Conservation (phyloP, 2,113 vertebrate species). For the Thalassarche chlororhynchos region DNA sequence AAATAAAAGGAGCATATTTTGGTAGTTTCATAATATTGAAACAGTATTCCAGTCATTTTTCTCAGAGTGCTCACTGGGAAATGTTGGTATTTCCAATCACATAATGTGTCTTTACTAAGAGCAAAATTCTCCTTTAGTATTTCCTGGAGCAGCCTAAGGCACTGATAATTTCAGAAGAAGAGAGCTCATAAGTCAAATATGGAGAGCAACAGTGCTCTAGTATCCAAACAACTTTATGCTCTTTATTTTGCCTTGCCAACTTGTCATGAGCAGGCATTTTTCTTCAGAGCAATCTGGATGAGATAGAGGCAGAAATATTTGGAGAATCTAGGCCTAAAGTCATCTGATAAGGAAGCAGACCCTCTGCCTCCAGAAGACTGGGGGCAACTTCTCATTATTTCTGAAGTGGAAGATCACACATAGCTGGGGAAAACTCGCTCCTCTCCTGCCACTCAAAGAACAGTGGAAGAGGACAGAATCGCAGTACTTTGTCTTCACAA, state of each 20-base stretch:
- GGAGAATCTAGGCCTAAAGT: slow-evolving; percentile 27
- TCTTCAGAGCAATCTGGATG: slow-evolving; percentile 19
- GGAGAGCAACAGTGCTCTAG: neutral
- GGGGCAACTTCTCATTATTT: neutral
- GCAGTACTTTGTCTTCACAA: neutral
- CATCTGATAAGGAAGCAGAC: slow-evolving; percentile 19
- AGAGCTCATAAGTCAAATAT: slow-evolving; percentile 26
- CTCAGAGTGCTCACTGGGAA: slow-evolving; percentile 47
- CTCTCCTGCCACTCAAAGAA: neutral
- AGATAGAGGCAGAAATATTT: slow-evolving; percentile 40
- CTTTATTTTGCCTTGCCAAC: slow-evolving; percentile 19
- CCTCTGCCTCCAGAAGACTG: neutral
- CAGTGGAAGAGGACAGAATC: neutral
- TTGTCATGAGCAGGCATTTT: slow-evolving; percentile 12
- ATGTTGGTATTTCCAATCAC: slow-evolving; percentile 2
- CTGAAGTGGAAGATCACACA: neutral
- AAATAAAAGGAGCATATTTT: slow-evolving; percentile 27
- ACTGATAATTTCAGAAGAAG: slow-evolving; percentile 9
- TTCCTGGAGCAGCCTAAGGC: slow-evolving; percentile 28
- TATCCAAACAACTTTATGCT: neutral
- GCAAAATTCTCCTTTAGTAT: slow-evolving; percentile 8
- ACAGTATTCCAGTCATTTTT: slow-evolving; percentile 58
- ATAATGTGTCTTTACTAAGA: slow-evolving; percentile 5
- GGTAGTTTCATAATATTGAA: neutral
- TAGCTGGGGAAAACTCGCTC: neutral